phyloP scores from a whole-genome alignment of 2,113 vertebrate species.

The Solenodon paradoxus region DNA sequence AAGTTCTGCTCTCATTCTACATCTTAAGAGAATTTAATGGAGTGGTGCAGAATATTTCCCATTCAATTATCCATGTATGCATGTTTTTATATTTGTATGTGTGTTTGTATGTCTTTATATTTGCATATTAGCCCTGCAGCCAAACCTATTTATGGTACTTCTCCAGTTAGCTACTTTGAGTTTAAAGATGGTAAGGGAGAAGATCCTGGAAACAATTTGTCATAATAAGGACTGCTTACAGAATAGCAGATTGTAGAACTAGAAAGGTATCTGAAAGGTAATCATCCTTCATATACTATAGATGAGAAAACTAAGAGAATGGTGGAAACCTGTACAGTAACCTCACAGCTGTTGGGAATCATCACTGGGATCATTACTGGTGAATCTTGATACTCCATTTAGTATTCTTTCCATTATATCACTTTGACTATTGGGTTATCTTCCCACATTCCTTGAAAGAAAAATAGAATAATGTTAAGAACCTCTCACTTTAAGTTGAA shows the following conservation, averaged over 20 bases:
- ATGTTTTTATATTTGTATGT: neutral
- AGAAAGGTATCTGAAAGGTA: neutral
- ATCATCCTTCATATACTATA: neutral
- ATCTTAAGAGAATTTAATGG: neutral
- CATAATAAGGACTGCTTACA: neutral
- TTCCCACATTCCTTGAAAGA: neutral
- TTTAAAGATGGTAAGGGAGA: neutral
- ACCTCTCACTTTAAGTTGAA: conserved; percentile 34
- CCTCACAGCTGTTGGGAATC: neutral
- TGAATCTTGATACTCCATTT: neutral
- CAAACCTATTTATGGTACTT: neutral
- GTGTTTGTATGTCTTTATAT: no score
- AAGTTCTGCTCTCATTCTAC: neutral
- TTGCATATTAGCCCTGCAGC: neutral
- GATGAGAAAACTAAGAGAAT: neutral
- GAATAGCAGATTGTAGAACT: neutral
- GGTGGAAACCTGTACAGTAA: neutral
- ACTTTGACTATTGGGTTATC: neutral
- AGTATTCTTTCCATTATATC: neutral
- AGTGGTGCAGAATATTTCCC: neutral
- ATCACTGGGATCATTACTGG: neutral
- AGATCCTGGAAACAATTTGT: neutral
- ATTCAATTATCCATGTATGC: neutral
- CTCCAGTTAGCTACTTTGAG: neutral
- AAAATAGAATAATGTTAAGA: neutral